Base-by-base conservation (phyloP, 2,888 invertebrate species). In the Laothoe populi region DNA sequence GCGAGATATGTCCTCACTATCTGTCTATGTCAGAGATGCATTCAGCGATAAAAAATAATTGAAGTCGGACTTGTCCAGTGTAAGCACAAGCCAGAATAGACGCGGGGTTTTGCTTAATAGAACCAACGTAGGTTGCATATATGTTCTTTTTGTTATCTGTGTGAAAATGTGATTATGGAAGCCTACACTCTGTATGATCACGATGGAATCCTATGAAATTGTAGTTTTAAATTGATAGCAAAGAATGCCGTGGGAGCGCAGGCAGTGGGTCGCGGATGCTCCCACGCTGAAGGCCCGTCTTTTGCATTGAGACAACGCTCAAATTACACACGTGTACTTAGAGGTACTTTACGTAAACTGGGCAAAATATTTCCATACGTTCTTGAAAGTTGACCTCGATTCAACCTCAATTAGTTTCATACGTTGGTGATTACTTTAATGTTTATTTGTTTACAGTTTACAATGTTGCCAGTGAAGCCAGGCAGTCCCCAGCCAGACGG, bases 1-100 rank as follows among this genome's bases (percentile, higher is more conserved):
- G 65, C 67, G 74, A 84, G 85, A 85, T 83, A 83, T 77, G 76
- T 66, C 65, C 64, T 67, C 66, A 71, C 69, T 63, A 73, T 73
- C 74, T 70, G 77, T 70, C 73, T 70, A 69, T 66, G 64, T 65
- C 58, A 61, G 79, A 84, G 85, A 86, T 85, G 82, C 82, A 83
- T 83, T 83, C 85, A 82, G 70, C 81, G 84, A 86, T 86, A 86
- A 85, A 80, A 82, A 84, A 84, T 83, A 85, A 86, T 84, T 87
- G 75, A 81, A 84, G 84, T 83, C 69, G 74, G 82, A 84, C 84
- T 78, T 66, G 82, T 79, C 84, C 81, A 72, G 78, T 65, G 66
- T 59, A 45, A 57, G 42, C 21, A 57, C 35, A 58, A 26, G 19
- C 13, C 24, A 57, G 11, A 57, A 45, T 2, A 45, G 38, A 57